These are phyloP conservation scores for Percina caprodes DNA, from an alignment of 2,113 vertebrate species.

Conservation along the genomic window DNA sequence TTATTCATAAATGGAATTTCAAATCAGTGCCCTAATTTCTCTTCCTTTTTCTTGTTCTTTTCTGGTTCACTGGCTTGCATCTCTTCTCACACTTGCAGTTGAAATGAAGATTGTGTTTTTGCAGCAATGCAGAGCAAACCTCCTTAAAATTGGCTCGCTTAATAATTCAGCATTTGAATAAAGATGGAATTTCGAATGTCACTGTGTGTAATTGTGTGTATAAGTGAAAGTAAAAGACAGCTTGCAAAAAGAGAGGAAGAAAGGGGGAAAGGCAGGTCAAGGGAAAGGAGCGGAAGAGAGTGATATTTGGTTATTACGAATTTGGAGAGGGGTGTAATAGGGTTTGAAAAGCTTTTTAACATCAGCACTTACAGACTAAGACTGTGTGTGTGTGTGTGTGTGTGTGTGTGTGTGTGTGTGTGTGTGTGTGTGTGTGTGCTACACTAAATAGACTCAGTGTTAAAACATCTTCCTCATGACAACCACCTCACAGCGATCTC, in stretches of 20 bases:
- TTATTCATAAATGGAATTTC: slow-evolving; percentile 71
- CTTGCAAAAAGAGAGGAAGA: slow-evolving; percentile 1
- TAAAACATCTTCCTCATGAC: not conserved
- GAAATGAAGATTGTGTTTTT: slow-evolving; percentile 65
- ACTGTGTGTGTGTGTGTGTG: slow-evolving; percentile 14
- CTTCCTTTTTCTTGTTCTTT: slow-evolving; percentile 20
- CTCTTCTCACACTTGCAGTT: slow-evolving; percentile 47
- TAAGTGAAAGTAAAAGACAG: slow-evolving; percentile 28
- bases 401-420: not conserved
- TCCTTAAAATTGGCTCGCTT: slow-evolving; percentile 62
- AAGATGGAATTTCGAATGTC: slow-evolving; percentile 48
- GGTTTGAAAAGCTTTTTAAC: slow-evolving; percentile 50
- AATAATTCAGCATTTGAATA: slow-evolving; percentile 69
- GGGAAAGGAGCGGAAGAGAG: not conserved
- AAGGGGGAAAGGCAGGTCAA: no score
- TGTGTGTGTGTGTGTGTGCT: not conserved
- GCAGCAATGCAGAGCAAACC: slow-evolving; percentile 46
- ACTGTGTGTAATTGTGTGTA: slow-evolving; percentile 34
- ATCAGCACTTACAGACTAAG: slow-evolving; percentile 17
- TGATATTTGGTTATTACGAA: slow-evolving; percentile 8
- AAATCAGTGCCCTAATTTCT: slow-evolving; percentile 67
- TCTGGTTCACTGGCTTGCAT: slow-evolving; percentile 24
- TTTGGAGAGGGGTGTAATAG: slow-evolving; percentile 31
- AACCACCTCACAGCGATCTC: not conserved
- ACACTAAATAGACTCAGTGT: not conserved